Evolutionary conservation across 2,797 vertebrate genomes (phyloP).

Genomic region (Epinephelus coioides): DNA sequence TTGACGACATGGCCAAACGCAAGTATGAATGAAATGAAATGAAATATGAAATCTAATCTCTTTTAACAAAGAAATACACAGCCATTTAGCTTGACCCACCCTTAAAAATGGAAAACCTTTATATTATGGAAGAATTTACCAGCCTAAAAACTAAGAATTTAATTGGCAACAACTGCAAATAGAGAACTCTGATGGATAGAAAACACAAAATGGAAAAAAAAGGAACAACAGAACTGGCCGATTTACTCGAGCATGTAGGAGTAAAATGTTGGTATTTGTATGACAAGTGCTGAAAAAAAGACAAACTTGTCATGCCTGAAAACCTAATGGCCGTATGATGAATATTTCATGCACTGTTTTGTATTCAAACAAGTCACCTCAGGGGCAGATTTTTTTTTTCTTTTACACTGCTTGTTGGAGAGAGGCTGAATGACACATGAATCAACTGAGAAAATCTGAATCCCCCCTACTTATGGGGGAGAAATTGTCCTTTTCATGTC

Average conservation of each 20-base stretch:
- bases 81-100: no score
- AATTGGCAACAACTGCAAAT: not conserved
- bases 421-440: conserved; percentile 34
- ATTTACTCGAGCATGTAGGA: not conserved
- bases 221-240: not conserved
- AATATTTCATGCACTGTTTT: conserved; percentile 33
- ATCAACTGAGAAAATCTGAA: conserved; percentile 31
- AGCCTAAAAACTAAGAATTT: not conserved
- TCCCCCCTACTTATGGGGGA: not conserved
- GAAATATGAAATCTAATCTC: no score
- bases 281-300: not conserved
- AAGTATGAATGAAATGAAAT: no score
- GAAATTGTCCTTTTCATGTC: conserved; percentile 51
- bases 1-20: no score
- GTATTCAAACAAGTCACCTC: conserved; percentile 12
- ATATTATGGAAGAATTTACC: no score
- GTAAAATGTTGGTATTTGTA: not conserved
- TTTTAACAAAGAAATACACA: no score
- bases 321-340: conserved; percentile 6
- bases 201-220: not conserved
- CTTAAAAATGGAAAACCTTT: no score
- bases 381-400: conserved; percentile 1
- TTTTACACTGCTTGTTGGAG: not conserved
- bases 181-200: not conserved
- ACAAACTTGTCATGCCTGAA: not conserved